These are phyloP conservation scores for Oasisia sp. DNA, from an alignment of 2,888 invertebrate species.

Conservation along the genomic window DNA sequence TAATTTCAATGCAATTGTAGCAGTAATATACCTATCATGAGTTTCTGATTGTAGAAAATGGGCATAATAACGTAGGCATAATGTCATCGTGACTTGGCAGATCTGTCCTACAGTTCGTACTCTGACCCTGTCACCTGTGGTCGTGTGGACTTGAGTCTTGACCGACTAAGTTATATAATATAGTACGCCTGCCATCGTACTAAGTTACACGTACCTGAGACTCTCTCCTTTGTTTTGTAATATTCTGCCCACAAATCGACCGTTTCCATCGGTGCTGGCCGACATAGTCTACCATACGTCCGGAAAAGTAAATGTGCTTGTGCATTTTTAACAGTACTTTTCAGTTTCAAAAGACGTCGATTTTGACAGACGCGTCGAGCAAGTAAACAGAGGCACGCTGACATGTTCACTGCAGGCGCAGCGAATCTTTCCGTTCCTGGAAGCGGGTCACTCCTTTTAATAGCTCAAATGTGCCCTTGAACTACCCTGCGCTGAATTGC, in stretches of 20 bases:
- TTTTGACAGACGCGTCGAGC: slow-evolving; percentile 17
- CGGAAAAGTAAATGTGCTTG: neutral
- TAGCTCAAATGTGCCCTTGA: neutral
- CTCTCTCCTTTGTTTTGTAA: slow-evolving; percentile 28
- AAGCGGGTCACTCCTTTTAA: neutral
- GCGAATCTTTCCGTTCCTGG: neutral
- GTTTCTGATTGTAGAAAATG: too few species aligned
- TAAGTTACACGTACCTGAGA: slow-evolving; percentile 23
- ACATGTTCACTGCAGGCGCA: too few species aligned
- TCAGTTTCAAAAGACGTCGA: neutral
- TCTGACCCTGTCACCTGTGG: too few species aligned
- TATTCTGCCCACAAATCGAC: slow-evolving; percentile 33
- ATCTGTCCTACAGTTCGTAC: too few species aligned
- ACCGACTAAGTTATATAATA: neutral
- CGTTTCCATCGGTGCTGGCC: slow-evolving; percentile 18
- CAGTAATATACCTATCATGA: too few species aligned
- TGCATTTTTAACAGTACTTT: neutral
- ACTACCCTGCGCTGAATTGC: neutral
- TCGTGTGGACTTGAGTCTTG: neutral
- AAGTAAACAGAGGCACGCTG: neutral
- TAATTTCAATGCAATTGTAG: too few species aligned
- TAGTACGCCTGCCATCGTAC: neutral
- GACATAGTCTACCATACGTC: neutral
- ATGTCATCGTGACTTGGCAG: too few species aligned
- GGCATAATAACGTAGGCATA: too few species aligned